A percentile compares a stretch with the other conserved stretches of the same genome.
Conservation (phyloP, 2,888 invertebrate species). For the Polyploca ridens region DNA sequence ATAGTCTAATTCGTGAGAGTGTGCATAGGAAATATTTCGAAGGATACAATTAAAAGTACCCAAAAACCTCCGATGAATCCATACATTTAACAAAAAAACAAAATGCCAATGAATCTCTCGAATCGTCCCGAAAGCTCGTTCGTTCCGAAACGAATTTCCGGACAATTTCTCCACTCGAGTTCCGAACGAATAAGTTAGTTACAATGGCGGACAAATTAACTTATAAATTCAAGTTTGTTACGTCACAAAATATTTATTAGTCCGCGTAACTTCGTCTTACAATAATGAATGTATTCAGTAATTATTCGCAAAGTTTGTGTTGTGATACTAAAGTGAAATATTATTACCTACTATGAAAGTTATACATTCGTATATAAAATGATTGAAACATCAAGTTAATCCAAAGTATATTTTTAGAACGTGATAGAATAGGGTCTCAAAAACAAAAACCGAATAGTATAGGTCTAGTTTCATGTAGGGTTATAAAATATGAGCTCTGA, state of each 20-base stretch:
- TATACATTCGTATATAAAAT: no score
- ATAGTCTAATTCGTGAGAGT: no score
- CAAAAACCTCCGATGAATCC: background rate
- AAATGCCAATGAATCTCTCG: slow-evolving; percentile 26
- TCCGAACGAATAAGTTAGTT: slow-evolving; percentile 31
- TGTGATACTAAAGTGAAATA: no score
- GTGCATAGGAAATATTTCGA: no score
- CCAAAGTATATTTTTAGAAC: no score
- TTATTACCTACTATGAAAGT: no score
- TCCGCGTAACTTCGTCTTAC: slow-evolving; percentile 17
- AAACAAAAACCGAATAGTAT: no score
- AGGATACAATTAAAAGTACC: background rate
- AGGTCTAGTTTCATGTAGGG: no score
- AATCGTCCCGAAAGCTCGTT: slow-evolving; percentile 10
- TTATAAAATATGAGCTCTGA: no score
- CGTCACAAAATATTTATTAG: slow-evolving; percentile 20
- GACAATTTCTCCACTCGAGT: slow-evolving; percentile 34
- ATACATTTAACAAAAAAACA: slow-evolving; percentile 16
- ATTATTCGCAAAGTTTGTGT: background rate
- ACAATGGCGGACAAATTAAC: slow-evolving; percentile 38
- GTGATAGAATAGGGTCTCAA: no score
- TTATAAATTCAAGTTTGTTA: slow-evolving; percentile 26
- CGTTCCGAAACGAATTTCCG: slow-evolving; percentile 40
- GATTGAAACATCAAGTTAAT: no score
- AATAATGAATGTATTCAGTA: slow-evolving; percentile 5